Conservation (phyloP, 1,140 invertebrate genomes). For the Glossosoma conforme region DNA sequence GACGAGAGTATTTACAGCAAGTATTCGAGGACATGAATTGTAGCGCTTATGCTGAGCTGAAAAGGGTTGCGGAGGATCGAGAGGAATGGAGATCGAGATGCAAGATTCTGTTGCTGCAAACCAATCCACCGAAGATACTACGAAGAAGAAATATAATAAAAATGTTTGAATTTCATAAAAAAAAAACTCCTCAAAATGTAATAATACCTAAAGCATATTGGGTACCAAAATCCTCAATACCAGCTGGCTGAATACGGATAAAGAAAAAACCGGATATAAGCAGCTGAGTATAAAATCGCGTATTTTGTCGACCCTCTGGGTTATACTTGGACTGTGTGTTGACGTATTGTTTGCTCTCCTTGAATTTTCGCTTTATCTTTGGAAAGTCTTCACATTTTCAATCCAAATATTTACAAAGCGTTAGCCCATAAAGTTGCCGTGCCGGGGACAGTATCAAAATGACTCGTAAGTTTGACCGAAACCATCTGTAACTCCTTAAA, state of each 20-base stretch:
- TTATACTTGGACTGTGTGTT: conserved; percentile 4
- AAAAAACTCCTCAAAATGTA: too few species aligned
- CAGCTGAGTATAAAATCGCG: conserved; percentile 4
- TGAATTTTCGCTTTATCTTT: background rate
- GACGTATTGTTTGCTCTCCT: conserved; percentile 1
- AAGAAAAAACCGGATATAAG: conserved; percentile 4
- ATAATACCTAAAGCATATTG: background rate
- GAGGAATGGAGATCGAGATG: too few species aligned
- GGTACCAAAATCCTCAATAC: background rate
- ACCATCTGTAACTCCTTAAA: too few species aligned
- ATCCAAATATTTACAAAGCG: background rate
- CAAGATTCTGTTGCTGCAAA: too few species aligned
- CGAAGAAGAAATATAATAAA: too few species aligned
- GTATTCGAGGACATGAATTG: too few species aligned
- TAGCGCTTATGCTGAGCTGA: too few species aligned
- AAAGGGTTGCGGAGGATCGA: too few species aligned
- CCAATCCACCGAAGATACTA: too few species aligned
- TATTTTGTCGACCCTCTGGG: background rate
- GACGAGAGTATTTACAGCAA: too few species aligned
- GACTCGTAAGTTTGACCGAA: conserved; percentile 6
- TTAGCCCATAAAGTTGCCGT: background rate
- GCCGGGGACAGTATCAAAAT: background rate
- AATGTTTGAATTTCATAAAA: too few species aligned
- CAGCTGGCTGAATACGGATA: background rate
- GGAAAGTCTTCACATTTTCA: background rate